phyloP scores from a whole-genome alignment of 2,113 vertebrate genomes.

The Aphyosemion australe region DNA sequence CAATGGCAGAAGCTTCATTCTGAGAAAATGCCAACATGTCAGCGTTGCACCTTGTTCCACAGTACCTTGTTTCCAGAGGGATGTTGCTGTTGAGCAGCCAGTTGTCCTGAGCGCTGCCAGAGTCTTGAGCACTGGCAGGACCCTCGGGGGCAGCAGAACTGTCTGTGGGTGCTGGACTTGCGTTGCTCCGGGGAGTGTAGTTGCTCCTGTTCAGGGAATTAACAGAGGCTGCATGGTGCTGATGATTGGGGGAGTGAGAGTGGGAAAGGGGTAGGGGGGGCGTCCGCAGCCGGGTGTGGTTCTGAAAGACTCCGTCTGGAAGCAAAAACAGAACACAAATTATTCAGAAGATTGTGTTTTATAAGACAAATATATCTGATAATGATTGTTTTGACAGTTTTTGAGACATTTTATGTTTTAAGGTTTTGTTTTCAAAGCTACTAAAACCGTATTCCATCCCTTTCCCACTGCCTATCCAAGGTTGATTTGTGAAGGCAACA shows the following conservation, averaged over 20 bases:
- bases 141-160: conserved; percentile 91
- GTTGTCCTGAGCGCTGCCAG: conserved; percentile 91
- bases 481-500: too few species aligned
- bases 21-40: conserved; percentile 24
- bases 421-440: too few species aligned
- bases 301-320: conserved; percentile 88
- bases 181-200: conserved; percentile 94
- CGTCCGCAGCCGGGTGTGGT: conserved; percentile 90
- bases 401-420: too few species aligned
- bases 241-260: conserved; percentile 89
- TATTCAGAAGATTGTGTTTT: too few species aligned
- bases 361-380: too few species aligned
- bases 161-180: conserved; percentile 93
- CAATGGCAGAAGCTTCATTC: conserved; percentile 30
- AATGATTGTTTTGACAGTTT: too few species aligned
- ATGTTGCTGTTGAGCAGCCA: conserved; percentile 99
- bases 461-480: too few species aligned
- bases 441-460: too few species aligned
- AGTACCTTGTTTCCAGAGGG: conserved; percentile 96
- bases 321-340: conserved; percentile 33
- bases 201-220: conserved; percentile 93
- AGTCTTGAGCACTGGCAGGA: conserved; percentile 83
- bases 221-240: conserved; percentile 91
- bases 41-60: background rate
- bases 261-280: conserved; percentile 91